A percentile compares a stretch with the other conserved stretches of the same genome.
These are phyloP conservation scores for Montifringilla adamsi DNA, from an alignment of 2,113 vertebrate genomes.

Conservation along the genomic window DNA sequence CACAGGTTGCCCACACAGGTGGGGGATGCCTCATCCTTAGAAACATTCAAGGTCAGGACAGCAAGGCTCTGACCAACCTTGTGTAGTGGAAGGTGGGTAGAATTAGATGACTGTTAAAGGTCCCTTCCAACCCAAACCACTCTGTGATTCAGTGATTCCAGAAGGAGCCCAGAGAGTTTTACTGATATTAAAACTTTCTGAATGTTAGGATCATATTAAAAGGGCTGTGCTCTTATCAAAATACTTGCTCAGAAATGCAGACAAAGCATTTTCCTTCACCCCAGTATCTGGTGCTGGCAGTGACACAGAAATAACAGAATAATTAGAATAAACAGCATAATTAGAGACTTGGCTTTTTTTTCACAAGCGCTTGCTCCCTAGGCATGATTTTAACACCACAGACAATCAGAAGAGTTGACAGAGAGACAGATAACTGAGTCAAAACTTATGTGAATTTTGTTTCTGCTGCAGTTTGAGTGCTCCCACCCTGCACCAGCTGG, in stretches of 20 bases:
- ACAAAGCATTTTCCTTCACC: neutral
- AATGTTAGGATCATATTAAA: neutral
- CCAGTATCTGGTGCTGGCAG: neutral
- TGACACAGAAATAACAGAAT: neutral
- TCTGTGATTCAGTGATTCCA: neutral
- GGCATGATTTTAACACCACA: neutral
- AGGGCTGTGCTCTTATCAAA: neutral
- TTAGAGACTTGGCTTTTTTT: neutral
- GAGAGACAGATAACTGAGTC: neutral
- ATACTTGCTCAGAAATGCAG: neutral
- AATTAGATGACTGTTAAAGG: neutral
- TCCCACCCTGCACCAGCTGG: constrained; percentile 1
- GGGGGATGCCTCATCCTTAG: neutral
- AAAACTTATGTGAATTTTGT: constrained; percentile 1
- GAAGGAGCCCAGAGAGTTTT: neutral
- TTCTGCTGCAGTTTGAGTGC: neutral
- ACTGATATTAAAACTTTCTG: neutral
- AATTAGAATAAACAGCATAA: neutral
- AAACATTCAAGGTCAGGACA: neutral
- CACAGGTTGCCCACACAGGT: neutral
- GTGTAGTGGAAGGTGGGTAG: neutral
- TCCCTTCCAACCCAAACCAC: neutral
- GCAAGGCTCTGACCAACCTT: neutral
- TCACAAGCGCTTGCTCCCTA: neutral
- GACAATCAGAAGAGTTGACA: neutral